Base-by-base conservation (phyloP, 2,113 vertebrate genomes). In the Parotia lawesii region DNA sequence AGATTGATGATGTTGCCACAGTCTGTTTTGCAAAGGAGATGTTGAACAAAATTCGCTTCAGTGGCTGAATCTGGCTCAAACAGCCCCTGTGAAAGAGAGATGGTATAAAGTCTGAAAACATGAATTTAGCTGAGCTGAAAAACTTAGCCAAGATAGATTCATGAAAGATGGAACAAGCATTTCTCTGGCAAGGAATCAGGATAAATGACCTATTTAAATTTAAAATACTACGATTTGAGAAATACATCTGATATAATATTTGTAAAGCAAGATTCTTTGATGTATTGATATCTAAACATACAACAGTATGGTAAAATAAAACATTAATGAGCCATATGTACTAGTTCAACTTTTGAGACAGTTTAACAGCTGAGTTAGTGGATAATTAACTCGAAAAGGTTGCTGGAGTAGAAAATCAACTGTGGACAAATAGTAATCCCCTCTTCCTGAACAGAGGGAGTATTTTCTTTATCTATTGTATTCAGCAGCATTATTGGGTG, bases 191-290 rank as follows among this genome's bases (percentile, higher is more conserved):
- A 65, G 23, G 50, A 85, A 57, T 72, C 9, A 9, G 66, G 25
- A 69, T 72, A 89, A 91, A 72, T 69, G 53, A 53, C 62, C 12
- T 53, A n/a, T 72, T 85, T 84, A 77, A 74, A 77, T 77, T 65
- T 85, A 78, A 72, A 93, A 57, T 65, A 42, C 5, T 75, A 27
- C 3, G 5, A 76, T 47, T 40, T 74, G 53, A 65, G 70, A 72
- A 82, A 42, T 61, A 21, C 0, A 2, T 71, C n/a, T 83, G 83
- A 45, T 92, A 18, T 1, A 56, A 37, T 70, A 74, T 80, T 86
- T 94, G 76, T 90, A 94, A 93, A 87, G 77, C n/a, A 72, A 65
- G 37, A 37, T 87, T 78, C 57, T 94, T 92, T 89, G 66, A 53
- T 82, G 20, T 87, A 28, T 72, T 85, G 87, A 22, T 31, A 37